phyloP scores from a whole-genome alignment of 2,113 vertebrate species.

The Gadus chalcogrammus region DNA sequence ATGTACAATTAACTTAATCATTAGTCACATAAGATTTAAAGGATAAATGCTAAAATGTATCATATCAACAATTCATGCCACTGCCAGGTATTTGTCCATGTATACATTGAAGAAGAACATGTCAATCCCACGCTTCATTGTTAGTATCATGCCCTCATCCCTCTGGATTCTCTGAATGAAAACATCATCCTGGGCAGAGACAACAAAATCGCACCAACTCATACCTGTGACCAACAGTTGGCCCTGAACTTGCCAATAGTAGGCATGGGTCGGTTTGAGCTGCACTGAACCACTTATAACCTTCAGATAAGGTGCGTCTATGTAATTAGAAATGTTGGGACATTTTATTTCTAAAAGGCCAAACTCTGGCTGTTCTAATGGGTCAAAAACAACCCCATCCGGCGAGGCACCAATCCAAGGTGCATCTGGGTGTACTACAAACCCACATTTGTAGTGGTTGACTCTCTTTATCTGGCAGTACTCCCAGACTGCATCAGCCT shows the following conservation, averaged over 20 bases:
- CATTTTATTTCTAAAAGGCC: not conserved
- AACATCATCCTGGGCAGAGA: not conserved
- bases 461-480: constrained; percentile 15
- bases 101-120: no score
- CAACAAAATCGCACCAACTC: constrained; percentile 5
- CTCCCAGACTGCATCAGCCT: constrained; percentile 8
- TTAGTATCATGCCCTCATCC: not conserved
- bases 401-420: constrained; percentile 15
- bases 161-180: constrained; percentile 14
- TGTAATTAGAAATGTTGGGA: not conserved
- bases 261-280: not conserved
- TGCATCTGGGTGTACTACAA: constrained; percentile 16
- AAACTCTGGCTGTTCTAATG: not conserved
- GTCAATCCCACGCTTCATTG: no score
- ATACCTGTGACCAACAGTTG: constrained; percentile 1
- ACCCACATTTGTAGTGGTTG: constrained; percentile 16
- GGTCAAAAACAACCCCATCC: not conserved
- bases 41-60: no score
- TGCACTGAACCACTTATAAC: not conserved
- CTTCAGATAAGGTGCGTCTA: not conserved
- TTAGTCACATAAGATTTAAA: no score
- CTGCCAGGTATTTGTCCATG: no score
- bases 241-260: constrained; percentile 3
- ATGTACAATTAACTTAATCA: no score
- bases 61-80: no score